Evolutionary conservation across 2,113 vertebrate genomes (phyloP).

Genomic region (Callipepla californica): DNA sequence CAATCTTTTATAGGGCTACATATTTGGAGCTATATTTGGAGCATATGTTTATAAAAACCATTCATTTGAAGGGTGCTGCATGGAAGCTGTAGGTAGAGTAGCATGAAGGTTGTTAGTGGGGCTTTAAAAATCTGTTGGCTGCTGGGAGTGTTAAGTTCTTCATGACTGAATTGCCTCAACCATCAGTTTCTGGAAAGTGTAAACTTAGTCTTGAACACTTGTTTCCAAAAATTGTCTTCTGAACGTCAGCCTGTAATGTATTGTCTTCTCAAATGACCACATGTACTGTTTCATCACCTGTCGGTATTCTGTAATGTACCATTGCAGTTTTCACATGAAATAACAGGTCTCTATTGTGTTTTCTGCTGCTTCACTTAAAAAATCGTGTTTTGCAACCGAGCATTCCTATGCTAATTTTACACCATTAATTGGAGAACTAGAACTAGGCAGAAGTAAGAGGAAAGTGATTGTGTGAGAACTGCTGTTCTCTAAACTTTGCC

Average conservation of each 20-base stretch:
- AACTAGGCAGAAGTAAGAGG: background rate
- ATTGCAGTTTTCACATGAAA: background rate
- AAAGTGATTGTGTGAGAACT: background rate
- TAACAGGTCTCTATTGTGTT: background rate
- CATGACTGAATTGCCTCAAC: background rate
- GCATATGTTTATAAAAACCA: background rate
- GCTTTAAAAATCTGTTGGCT: background rate
- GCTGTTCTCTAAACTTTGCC: background rate
- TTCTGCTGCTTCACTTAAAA: background rate
- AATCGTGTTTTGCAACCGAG: background rate
- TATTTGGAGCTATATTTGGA: background rate
- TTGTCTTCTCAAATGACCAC: background rate
- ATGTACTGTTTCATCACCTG: background rate
- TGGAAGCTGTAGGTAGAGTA: background rate
- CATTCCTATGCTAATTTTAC: background rate
- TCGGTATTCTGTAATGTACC: background rate
- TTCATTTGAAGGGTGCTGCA: background rate
- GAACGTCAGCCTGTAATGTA: background rate
- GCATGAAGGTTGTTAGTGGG: background rate
- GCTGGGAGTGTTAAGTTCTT: background rate
- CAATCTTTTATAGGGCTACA: background rate
- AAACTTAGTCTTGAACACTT: background rate
- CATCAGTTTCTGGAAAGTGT: background rate
- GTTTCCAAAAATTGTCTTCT: background rate
- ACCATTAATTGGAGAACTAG: background rate